These are phyloP conservation scores for Andrena chrysosceles DNA, from an alignment of 2,888 invertebrate genomes.

Conservation along the genomic window DNA sequence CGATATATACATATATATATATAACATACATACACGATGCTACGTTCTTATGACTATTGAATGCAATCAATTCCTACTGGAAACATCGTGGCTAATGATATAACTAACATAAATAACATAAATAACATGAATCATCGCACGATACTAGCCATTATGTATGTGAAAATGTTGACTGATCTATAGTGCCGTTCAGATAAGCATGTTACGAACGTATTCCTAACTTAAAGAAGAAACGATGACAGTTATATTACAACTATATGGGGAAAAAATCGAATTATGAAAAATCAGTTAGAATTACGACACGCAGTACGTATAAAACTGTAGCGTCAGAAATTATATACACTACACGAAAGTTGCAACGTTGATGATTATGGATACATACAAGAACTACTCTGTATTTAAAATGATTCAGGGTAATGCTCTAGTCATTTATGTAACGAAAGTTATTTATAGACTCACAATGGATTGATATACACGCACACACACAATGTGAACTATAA, in stretches of 20 bases:
- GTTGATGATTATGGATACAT: slow-evolving; percentile 17
- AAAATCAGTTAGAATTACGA: slow-evolving; percentile 13
- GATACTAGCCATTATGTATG: slow-evolving; percentile 67
- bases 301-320: slow-evolving; percentile 13
- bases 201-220: slow-evolving; percentile 22
- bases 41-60: slow-evolving; percentile 22
- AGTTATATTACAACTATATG: not conserved
- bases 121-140: slow-evolving; percentile 59
- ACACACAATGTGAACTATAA: slow-evolving; percentile 53
- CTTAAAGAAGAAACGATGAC: not conserved
- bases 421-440: slow-evolving; percentile 59
- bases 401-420: slow-evolving; percentile 55
- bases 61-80: slow-evolving; percentile 11
- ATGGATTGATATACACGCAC: slow-evolving; percentile 52
- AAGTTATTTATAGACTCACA: slow-evolving; percentile 53
- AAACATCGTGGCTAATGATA: slow-evolving; percentile 47
- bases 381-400: slow-evolving; percentile 29
- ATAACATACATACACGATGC: slow-evolving; percentile 5
- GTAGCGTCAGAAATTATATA: slow-evolving; percentile 15
- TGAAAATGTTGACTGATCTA: slow-evolving; percentile 62
- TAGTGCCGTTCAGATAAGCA: slow-evolving; percentile 46
- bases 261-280: slow-evolving; percentile 2
- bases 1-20: slow-evolving; percentile 11
- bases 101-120: slow-evolving; percentile 26
- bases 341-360: slow-evolving; percentile 10